Evolutionary conservation across 2,113 vertebrate species (phyloP).

Genomic region (Anarhynchus alexandrinus): DNA sequence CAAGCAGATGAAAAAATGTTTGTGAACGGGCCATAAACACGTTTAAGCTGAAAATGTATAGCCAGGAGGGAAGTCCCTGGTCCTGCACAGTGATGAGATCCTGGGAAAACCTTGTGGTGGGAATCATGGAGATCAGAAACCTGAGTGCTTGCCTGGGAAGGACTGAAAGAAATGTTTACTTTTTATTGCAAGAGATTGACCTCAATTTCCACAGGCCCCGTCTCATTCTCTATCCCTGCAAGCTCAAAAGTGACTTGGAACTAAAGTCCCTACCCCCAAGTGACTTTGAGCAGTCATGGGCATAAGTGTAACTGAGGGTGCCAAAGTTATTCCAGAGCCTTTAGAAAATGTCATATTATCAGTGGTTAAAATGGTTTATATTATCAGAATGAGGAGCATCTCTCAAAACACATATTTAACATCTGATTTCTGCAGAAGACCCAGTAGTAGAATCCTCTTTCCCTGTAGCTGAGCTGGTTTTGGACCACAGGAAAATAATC

Average conservation of each 20-base stretch:
- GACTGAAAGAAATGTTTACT: not conserved
- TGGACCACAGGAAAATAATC: not conserved
- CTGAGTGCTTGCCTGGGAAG: not conserved
- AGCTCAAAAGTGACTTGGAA: not conserved
- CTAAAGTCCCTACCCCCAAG: not conserved
- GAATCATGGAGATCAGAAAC: not conserved
- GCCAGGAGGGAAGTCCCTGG: not conserved
- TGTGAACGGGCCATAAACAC: not conserved
- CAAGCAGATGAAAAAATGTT: not conserved
- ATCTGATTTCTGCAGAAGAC: not conserved
- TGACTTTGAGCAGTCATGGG: not conserved
- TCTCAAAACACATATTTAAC: not conserved
- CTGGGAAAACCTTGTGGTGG: not conserved
- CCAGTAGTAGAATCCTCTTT: not conserved
- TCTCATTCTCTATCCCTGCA: not conserved
- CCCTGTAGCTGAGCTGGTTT: not conserved
- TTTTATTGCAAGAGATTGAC: not conserved
- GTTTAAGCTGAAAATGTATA: not conserved
- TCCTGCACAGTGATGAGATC: not conserved
- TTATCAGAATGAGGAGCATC: not conserved
- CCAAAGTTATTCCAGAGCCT: not conserved
- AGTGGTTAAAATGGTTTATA: not conserved
- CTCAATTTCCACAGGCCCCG: not conserved
- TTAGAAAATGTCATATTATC: not conserved
- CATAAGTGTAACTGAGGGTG: not conserved